phyloP scores from a whole-genome alignment of 2,888 invertebrate genomes.

The Morpho helenor region DNA sequence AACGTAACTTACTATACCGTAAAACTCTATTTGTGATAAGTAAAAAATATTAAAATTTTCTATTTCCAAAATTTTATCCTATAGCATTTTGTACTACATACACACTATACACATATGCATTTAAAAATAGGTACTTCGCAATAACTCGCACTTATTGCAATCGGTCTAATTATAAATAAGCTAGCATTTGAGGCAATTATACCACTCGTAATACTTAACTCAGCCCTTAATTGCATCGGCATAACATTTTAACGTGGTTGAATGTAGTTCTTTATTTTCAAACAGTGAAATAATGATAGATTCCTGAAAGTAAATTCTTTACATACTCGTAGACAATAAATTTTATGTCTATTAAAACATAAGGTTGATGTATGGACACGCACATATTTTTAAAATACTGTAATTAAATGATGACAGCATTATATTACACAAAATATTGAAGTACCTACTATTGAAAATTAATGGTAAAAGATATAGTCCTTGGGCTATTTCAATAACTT shows the following conservation, averaged over 20 bases:
- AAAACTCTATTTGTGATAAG: too few species aligned
- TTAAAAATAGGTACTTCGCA: background rate
- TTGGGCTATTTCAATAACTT: too few species aligned
- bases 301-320: too few species aligned
- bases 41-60: too few species aligned
- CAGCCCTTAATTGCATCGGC: background rate
- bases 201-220: conserved; percentile 2
- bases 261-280: background rate
- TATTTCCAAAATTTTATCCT: too few species aligned
- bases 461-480: too few species aligned
- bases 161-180: conserved; percentile 3
- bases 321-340: background rate
- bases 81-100: background rate
- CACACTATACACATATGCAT: background rate
- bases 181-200: conserved; percentile 2
- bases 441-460: background rate
- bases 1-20: too few species aligned
- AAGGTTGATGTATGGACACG: too few species aligned
- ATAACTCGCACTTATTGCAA: background rate
- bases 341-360: background rate
- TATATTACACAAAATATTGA: background rate
- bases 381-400: too few species aligned
- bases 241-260: background rate
- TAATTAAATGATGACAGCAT: too few species aligned
- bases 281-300: background rate